A percentile compares a stretch with the other conserved stretches of the same genome.
These are phyloP conservation scores for Phanerotoma sp. DNA, from an alignment of 2,888 invertebrate species.

Conservation along the genomic window DNA sequence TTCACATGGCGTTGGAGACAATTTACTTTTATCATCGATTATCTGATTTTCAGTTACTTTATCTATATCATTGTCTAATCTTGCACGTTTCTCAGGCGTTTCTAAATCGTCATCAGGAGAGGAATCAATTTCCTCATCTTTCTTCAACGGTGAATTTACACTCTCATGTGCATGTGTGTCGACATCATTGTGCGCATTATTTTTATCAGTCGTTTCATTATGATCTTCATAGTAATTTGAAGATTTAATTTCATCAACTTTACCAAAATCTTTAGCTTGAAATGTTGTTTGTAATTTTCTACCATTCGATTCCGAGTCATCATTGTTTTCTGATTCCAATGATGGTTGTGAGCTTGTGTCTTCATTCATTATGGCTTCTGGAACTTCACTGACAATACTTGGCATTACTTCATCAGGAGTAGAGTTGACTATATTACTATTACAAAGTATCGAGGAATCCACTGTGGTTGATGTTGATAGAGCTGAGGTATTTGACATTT, in stretches of 20 bases:
- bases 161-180: background rate
- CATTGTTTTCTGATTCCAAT: conserved; percentile 49
- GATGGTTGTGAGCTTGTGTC: conserved; percentile 55
- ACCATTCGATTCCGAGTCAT: conserved; percentile 38
- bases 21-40: background rate
- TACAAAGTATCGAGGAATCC: background rate
- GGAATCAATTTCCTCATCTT: conserved; percentile 6
- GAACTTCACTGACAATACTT: conserved; percentile 41
- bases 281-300: conserved; percentile 53
- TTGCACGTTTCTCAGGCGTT: conserved; percentile 27
- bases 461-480: conserved; percentile 5
- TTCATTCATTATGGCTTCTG: conserved; percentile 54
- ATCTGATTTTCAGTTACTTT: conserved; percentile 9
- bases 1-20: background rate
- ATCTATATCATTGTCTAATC: conserved; percentile 17
- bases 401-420: conserved; percentile 15
- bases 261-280: conserved; percentile 49
- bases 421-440: conserved; percentile 9
- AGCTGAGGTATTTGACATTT: conserved; percentile 5
- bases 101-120: conserved; percentile 21
- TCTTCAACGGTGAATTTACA: no score
- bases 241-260: conserved; percentile 28
- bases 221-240: conserved; percentile 7
- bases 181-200: background rate
- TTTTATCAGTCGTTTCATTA: conserved; percentile 16